phyloP scores from a whole-genome alignment of 2,113 vertebrate genomes.

The Elaphurus davidianus region DNA sequence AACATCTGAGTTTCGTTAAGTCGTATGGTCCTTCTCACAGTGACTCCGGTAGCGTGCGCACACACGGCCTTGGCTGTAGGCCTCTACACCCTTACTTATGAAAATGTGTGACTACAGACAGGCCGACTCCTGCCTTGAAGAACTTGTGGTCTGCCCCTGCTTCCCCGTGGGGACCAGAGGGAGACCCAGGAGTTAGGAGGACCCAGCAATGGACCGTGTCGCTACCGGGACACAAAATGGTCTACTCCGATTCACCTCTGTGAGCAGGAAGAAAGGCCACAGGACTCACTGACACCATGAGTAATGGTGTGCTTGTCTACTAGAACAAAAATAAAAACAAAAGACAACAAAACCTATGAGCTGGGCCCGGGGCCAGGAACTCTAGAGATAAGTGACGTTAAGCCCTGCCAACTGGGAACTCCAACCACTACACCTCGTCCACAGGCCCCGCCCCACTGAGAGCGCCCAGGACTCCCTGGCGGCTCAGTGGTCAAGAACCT shows the following conservation, averaged over 20 bases:
- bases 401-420: neutral
- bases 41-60: fast-evolving
- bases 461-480: neutral
- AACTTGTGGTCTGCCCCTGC: neutral
- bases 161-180: neutral
- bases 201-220: neutral
- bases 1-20: neutral
- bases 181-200: neutral
- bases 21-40: neutral
- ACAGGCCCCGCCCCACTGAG: neutral
- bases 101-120: neutral
- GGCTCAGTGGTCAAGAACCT: neutral
- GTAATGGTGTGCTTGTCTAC: neutral
- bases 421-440: neutral
- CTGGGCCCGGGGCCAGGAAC: neutral
- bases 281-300: neutral
- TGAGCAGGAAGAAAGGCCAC: too few relatives aligned
- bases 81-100: neutral
- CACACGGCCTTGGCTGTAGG: fast-evolving
- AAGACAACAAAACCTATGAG: neutral
- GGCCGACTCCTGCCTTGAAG: neutral
- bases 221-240: neutral
- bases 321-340: neutral
- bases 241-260: too few relatives aligned
- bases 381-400: neutral